Evolutionary conservation across 2,888 invertebrate species (phyloP).

Genomic region (Allolobophora icterica): DNA sequence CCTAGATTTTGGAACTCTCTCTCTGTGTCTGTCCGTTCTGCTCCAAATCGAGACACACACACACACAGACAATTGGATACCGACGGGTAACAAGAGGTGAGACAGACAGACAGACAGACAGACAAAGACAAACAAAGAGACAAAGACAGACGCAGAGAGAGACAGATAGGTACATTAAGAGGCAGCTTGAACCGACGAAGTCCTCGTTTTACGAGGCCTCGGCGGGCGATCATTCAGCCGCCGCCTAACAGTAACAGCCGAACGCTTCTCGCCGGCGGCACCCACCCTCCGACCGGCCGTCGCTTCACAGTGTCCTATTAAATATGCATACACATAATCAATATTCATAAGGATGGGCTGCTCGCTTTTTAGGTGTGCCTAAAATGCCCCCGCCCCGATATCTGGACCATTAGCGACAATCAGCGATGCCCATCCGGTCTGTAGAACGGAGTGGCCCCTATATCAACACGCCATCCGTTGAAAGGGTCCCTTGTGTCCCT

Average conservation of each 20-base stretch:
- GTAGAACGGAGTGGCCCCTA: neutral
- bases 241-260: neutral
- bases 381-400: neutral
- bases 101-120: neutral
- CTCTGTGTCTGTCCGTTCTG: no score
- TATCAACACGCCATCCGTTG: constrained; percentile 11
- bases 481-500: neutral
- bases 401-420: constrained; percentile 12
- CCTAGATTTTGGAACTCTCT: no score
- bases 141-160: neutral
- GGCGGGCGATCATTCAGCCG: neutral
- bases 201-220: neutral
- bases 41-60: no score
- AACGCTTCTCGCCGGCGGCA: neutral
- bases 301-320: neutral
- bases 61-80: no score
- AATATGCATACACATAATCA: neutral
- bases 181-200: neutral
- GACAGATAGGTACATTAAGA: no score
- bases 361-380: neutral
- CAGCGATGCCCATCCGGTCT: neutral
- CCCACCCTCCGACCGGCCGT: no score
- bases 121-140: neutral
- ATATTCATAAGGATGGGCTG: constrained; percentile 8
- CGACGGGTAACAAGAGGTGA: no score